Conservation (phyloP, 1,140 invertebrate genomes). For the Hestina assimilis region DNA sequence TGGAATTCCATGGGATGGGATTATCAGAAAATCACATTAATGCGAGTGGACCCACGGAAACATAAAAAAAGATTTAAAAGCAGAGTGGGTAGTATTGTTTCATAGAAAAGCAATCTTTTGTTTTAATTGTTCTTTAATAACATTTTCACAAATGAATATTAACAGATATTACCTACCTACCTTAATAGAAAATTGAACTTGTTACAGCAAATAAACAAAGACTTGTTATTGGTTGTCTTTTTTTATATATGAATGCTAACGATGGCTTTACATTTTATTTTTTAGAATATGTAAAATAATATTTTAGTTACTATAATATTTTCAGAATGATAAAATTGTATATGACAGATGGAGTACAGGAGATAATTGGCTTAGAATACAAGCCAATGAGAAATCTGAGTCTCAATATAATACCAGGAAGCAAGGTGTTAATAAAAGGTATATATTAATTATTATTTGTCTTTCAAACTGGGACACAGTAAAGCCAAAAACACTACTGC, state of each 20-base stretch:
- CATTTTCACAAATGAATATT: neutral
- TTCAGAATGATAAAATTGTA: constrained; percentile 84
- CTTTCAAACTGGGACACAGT: no score
- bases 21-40: no score
- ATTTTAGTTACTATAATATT: no score
- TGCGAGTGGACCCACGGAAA: no score
- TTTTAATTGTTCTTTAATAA: no score
- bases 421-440: constrained; percentile 81
- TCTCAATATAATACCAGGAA: constrained; percentile 81
- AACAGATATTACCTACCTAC: neutral
- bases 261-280: neutral
- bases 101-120: no score
- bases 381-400: constrained; percentile 81
- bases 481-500: no score
- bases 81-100: no score
- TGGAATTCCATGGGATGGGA: no score
- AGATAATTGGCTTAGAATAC: constrained; percentile 87
- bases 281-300: constrained; percentile 8
- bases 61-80: no score
- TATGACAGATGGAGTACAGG: constrained; percentile 87
- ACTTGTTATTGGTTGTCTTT: neutral
- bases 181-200: neutral
- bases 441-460: neutral
- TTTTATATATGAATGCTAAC: neutral
- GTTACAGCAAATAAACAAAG: neutral